Percentiles rank a stretch among this genome's conserved stretches.
Conservation (phyloP, 2,888 invertebrate species). For the Rhopalosiphum nymphaeae region DNA sequence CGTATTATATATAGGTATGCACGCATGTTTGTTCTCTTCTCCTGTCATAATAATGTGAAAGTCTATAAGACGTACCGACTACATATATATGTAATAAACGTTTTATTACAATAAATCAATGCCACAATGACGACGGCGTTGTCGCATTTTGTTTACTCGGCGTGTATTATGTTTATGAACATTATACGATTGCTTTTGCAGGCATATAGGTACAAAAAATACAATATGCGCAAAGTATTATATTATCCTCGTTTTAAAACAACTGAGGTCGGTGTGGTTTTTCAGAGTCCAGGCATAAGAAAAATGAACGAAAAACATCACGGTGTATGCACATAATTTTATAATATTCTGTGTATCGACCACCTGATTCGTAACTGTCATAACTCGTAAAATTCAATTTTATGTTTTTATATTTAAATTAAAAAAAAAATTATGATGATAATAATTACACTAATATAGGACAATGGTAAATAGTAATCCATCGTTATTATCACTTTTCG, state of each 20-base stretch:
- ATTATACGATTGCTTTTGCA: conserved; percentile 5
- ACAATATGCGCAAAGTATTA: not conserved
- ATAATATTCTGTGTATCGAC: not conserved
- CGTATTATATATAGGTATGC: not conserved
- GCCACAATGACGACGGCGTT: conserved; percentile 24
- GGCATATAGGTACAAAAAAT: not conserved
- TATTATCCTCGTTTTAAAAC: not conserved
- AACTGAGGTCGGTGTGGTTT: not conserved
- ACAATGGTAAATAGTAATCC: too few relatives aligned
- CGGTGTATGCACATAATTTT: not conserved
- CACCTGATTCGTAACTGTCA: not conserved
- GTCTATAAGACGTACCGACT: conserved; percentile 45
- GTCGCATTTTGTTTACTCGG: conserved; percentile 44
- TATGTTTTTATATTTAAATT: not conserved
- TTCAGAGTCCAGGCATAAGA: not conserved
- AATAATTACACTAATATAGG: too few relatives aligned
- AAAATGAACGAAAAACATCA: not conserved
- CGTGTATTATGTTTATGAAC: conserved; percentile 17
- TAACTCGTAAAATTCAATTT: not conserved
- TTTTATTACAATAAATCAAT: conserved; percentile 59
- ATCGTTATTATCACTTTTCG: not conserved
- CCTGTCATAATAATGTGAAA: conserved; percentile 60
- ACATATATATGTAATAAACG: conserved; percentile 45
- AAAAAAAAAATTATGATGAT: not conserved
- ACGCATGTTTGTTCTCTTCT: not conserved